Conservation (phyloP, 2,888 invertebrate species). For the Glaucopsyche alexis region DNA sequence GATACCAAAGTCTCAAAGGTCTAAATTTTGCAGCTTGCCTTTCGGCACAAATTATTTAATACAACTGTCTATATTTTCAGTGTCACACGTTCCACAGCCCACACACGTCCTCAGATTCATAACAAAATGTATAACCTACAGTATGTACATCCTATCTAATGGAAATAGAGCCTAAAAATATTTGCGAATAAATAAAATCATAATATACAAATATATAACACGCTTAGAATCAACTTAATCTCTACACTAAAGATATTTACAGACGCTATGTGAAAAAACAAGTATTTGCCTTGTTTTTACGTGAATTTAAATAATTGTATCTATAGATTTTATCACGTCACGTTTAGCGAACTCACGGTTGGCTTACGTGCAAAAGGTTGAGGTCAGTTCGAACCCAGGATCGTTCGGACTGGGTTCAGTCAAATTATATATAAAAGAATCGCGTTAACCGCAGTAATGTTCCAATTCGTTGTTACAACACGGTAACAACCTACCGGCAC, state of each 20-base stretch:
- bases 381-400: constrained; percentile 18
- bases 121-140: constrained; percentile 26
- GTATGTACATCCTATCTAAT: constrained; percentile 33
- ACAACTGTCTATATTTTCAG: background rate
- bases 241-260: constrained; percentile 27
- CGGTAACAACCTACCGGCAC: background rate
- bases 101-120: background rate
- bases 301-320: background rate
- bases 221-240: constrained; percentile 30
- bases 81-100: constrained; percentile 6
- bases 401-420: background rate
- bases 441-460: background rate
- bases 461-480: background rate
- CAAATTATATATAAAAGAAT: background rate
- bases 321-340: constrained; percentile 17
- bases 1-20: background rate
- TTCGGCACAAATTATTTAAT: background rate
- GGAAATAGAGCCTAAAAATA: constrained; percentile 40
- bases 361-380: constrained; percentile 9
- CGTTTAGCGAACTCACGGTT: background rate
- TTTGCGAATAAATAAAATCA: constrained; percentile 46
- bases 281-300: background rate
- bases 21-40: background rate
- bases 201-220: constrained; percentile 44
- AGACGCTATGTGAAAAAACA: constrained; percentile 20